These are phyloP conservation scores for Drosophila phalerata DNA, from an alignment of 2,888 invertebrate genomes.

Conservation along the genomic window DNA sequence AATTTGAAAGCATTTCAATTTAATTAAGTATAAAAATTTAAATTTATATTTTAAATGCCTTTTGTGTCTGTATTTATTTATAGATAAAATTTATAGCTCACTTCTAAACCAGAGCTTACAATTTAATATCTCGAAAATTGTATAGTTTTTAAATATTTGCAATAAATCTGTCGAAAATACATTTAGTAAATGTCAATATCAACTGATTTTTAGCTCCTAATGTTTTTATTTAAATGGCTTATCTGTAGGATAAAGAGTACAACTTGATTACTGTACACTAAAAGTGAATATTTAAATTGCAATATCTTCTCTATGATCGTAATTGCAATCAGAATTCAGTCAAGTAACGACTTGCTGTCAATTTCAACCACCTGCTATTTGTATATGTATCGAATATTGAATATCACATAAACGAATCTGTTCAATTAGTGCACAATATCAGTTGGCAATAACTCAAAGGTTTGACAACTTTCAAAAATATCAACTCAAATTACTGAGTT, in stretches of 20 bases:
- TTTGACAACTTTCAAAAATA: slow-evolving; percentile 77
- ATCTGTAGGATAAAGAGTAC: not conserved
- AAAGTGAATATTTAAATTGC: slow-evolving; percentile 14
- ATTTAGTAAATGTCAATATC: slow-evolving; percentile 14
- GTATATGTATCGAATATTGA: slow-evolving; percentile 39
- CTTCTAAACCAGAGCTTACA: too few relatives aligned
- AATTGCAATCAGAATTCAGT: slow-evolving; percentile 25
- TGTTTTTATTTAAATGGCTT: slow-evolving; percentile 15
- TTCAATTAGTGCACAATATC: slow-evolving; percentile 62
- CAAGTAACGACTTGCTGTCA: slow-evolving; percentile 29
- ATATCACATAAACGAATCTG: slow-evolving; percentile 37
- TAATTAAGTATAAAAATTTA: slow-evolving; percentile 1
- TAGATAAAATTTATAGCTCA: not conserved
- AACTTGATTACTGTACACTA: not conserved
- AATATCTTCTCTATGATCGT: slow-evolving; percentile 32
- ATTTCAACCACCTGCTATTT: slow-evolving; percentile 57
- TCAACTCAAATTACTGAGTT: slow-evolving; percentile 61
- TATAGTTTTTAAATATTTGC: not conserved
- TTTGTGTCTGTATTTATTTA: not conserved
- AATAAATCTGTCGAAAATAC: not conserved
- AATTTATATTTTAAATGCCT: slow-evolving; percentile 4
- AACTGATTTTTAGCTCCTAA: slow-evolving; percentile 10
- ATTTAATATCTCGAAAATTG: too few relatives aligned
- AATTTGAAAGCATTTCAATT: slow-evolving; percentile 11
- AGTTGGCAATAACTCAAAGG: slow-evolving; percentile 52